These are phyloP conservation scores for Salvator merianae DNA, from an alignment of 2,113 vertebrate species.

Conservation along the genomic window DNA sequence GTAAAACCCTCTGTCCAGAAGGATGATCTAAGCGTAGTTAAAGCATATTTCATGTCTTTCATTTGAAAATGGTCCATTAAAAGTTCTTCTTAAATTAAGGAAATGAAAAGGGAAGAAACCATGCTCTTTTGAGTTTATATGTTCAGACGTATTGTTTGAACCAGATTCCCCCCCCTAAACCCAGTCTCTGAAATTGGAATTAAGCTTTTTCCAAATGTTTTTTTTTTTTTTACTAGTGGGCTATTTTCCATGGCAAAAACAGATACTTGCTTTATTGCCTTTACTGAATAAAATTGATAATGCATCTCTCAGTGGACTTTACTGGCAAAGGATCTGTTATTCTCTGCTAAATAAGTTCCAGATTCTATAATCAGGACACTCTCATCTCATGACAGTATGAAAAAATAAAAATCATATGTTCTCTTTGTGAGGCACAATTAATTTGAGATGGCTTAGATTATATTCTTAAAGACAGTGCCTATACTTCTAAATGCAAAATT, in stretches of 20 bases:
- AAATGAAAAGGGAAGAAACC: background rate
- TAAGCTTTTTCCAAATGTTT: background rate
- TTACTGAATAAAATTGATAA: slow-evolving; percentile 27
- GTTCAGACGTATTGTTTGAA: background rate
- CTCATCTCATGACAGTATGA: background rate
- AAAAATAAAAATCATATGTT: background rate
- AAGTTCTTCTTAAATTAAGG: slow-evolving; percentile 3
- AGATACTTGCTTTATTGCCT: background rate
- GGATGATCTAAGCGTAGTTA: background rate
- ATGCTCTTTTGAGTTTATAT: slow-evolving; percentile 9
- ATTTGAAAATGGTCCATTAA: slow-evolving; percentile 12
- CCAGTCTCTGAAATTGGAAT: slow-evolving; percentile 7
- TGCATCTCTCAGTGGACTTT: slow-evolving; percentile 50
- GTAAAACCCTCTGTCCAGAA: background rate
- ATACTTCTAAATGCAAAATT: background rate
- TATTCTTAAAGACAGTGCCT: background rate
- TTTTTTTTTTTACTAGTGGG: background rate
- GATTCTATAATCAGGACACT: background rate
- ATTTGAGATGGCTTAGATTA: background rate
- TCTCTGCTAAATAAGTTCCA: background rate
- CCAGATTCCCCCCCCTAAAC: background rate
- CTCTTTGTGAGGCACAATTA: background rate
- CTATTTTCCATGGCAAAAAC: slow-evolving; percentile 36
- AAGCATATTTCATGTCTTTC: background rate
- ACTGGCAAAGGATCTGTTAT: slow-evolving; percentile 32